These are phyloP conservation scores for Vandiemenella viatica DNA, from an alignment of 2,888 invertebrate species.

Conservation along the genomic window DNA sequence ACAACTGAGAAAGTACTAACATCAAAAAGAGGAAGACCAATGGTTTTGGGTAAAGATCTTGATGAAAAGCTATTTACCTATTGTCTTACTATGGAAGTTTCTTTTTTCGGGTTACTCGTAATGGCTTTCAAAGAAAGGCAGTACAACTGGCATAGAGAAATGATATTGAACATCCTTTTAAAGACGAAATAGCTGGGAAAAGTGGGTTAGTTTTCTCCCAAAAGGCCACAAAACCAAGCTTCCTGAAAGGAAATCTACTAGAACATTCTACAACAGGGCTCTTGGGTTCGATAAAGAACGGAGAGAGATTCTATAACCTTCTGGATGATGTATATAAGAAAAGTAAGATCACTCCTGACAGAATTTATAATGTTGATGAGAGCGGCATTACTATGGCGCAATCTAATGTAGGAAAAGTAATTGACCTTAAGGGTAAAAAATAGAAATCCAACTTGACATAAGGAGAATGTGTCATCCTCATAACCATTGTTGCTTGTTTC, in stretches of 20 bases:
- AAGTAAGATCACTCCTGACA: no score
- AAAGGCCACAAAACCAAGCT: constrained; percentile 6
- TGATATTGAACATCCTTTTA: constrained; percentile 4
- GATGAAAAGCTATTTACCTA: not conserved
- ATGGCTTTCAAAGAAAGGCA: constrained; percentile 4
- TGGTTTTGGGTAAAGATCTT: constrained; percentile 1
- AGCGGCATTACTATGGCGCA: no score
- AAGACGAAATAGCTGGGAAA: constrained; percentile 2
- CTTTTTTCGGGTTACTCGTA: constrained; percentile 7
- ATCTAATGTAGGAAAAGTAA: no score
- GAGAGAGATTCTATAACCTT: not conserved
- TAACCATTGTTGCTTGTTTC: no score
- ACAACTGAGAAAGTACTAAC: constrained; percentile 4
- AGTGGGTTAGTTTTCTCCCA: not conserved
- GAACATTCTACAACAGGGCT: not conserved
- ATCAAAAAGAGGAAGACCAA: constrained; percentile 3
- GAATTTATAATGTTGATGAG: no score
- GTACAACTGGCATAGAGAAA: constrained; percentile 5
- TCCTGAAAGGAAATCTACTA: not conserved
- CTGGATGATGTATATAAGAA: no score
- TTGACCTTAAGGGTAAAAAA: no score
- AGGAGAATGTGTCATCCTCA: no score
- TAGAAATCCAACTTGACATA: no score
- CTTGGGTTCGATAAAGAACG: not conserved
- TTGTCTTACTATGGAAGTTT: constrained; percentile 5